Conservation (phyloP, 2,113 vertebrate species). For the Ceyx cyanopectus region DNA sequence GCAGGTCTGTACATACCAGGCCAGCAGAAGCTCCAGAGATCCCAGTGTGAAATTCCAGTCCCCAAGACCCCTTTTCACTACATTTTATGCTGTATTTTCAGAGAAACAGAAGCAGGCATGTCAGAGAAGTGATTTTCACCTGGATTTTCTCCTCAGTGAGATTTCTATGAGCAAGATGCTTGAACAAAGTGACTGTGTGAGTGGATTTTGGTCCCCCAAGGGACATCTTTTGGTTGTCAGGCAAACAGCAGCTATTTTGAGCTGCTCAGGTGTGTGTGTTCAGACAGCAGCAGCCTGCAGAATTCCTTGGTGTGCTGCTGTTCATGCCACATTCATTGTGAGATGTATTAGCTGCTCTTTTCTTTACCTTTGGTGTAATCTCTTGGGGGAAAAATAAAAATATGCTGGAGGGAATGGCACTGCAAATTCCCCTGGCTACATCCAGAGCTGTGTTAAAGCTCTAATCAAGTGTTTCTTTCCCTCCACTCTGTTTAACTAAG, state of each 20-base stretch:
- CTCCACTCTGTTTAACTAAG: constrained; percentile 31
- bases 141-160: background rate
- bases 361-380: constrained; percentile 45
- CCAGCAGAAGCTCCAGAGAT: background rate
- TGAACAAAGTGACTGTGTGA: background rate
- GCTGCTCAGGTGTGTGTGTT: background rate
- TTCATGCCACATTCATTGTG: background rate
- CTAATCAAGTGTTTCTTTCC: constrained; percentile 33
- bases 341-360: constrained; percentile 50
- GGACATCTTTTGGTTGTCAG: background rate
- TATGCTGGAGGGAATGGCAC: constrained; percentile 1
- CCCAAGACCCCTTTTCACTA: background rate
- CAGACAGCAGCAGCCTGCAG: background rate
- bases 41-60: background rate
- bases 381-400: background rate
- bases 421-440: constrained; percentile 33
- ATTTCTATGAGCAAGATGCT: background rate
- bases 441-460: constrained; percentile 12
- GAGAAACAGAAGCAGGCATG: background rate
- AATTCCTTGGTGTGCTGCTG: background rate
- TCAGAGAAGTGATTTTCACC: no score
- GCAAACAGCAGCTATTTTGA: background rate
- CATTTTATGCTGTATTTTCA: background rate
- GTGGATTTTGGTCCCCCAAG: background rate
- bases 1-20: background rate